Evolutionary conservation across 2,888 invertebrate genomes (phyloP), one percentile per base, ranked within the genome.

Genomic region (Drosophila stalkeri): DNA sequence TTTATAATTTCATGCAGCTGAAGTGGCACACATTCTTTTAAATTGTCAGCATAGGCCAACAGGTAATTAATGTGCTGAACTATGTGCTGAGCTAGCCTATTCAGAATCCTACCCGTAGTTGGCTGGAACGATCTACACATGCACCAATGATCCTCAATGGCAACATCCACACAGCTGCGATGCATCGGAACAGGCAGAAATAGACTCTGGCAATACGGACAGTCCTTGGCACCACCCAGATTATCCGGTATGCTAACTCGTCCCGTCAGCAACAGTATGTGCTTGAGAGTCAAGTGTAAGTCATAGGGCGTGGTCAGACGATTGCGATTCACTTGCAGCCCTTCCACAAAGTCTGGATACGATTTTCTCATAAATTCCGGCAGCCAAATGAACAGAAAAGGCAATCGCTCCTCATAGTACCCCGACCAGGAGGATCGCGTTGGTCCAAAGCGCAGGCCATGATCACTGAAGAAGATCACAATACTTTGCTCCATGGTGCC

Each of bases 321-420:
- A 81, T 95, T 94, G 56, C 94, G 94, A 90, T 97, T 97, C 0
- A 93, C 87, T 52, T 93, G 93, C 39, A 97, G 90, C 37, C 95
- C 94, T 31, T 93, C 92, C 11, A 94, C 94, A 79, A 95, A 94
- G 7, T 93, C 91, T 0, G 95, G 94, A 81, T 95, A 93, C 35
- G 92, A 93, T 4, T 93, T 93, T 70, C 94, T 94, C 74, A 96
- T 95, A 92, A 94, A 94, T 9, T 94, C 92, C 0, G 97, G 97
- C 51, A 96, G 77, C 93, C 95, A 95, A 23, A 97, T 92, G 85
- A 95, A 96, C 46, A 97, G 93, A 81, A 95, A 95, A 0, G 97
- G 97, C 81, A 97, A 89, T 16, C 97, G 94, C 82, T 97, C 96
- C 87, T 97, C 97, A 82, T 96, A 94, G 94, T 96, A 97, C 0